These are phyloP conservation scores for Mechanitis mazaeus DNA, from an alignment of 2,888 invertebrate species.

Conservation along the genomic window DNA sequence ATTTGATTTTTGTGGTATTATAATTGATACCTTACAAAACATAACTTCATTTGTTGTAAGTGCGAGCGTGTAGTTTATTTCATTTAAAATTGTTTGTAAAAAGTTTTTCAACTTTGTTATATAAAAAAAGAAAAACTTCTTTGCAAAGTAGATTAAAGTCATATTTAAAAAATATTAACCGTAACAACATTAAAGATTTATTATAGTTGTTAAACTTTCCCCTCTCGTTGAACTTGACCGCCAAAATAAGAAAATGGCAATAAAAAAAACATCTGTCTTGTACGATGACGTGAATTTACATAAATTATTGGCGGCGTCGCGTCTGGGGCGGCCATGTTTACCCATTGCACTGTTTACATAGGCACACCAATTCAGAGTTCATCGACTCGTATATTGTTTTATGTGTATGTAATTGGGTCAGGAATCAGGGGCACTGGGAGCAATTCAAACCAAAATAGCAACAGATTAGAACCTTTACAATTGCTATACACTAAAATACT, in stretches of 20 bases:
- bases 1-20: conserved; percentile 9
- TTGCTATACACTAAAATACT: too few relatives aligned
- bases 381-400: conserved; percentile 71
- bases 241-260: conserved; percentile 65
- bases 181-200: conserved; percentile 33
- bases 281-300: conserved; percentile 73
- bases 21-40: neutral
- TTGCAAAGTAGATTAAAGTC: neutral
- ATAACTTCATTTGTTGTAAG: too few relatives aligned
- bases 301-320: conserved; percentile 71
- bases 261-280: conserved; percentile 70
- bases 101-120: too few relatives aligned
- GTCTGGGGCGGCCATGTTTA: conserved; percentile 54
- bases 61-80: too few relatives aligned
- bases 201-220: conserved; percentile 58
- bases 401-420: conserved; percentile 72
- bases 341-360: conserved; percentile 71
- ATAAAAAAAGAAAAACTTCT: too few relatives aligned
- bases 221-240: conserved; percentile 69
- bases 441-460: conserved; percentile 19
- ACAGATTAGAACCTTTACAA: too few relatives aligned
- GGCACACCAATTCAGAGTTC: conserved; percentile 60
- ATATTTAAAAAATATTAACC: neutral
- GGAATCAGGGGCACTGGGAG: conserved; percentile 57
- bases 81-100: too few relatives aligned